These are phyloP conservation scores for Macropis europaea DNA, from an alignment of 2,888 invertebrate genomes.

Conservation along the genomic window DNA sequence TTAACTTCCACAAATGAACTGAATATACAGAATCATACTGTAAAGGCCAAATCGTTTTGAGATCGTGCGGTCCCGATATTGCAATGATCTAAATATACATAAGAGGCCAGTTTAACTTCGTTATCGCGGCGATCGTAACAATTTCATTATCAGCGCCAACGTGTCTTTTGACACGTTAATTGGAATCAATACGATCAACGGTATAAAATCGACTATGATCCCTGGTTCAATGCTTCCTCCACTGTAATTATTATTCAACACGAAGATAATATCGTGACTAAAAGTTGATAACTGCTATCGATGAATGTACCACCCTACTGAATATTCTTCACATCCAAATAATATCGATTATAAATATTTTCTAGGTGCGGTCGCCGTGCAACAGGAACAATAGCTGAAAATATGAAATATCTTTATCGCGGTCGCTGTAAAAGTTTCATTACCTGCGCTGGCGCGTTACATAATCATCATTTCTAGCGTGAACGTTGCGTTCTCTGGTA, in stretches of 20 bases:
- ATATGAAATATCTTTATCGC: conserved; percentile 36
- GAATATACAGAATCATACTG: not conserved
- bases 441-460: conserved; percentile 43
- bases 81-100: not conserved
- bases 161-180: not conserved
- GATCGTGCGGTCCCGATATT: not conserved
- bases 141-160: conserved; percentile 8
- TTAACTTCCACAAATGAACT: not conserved
- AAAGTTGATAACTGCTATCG: no score
- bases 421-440: conserved; percentile 36
- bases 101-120: not conserved
- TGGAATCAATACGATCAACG: not conserved
- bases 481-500: conserved; percentile 31
- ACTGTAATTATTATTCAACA: not conserved
- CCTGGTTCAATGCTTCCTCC: not conserved
- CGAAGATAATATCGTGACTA: no score
- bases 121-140: conserved; percentile 6
- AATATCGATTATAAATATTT: not conserved
- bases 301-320: no score
- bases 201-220: not conserved
- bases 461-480: conserved; percentile 41
- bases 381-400: not conserved
- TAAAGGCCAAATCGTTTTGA: not conserved
- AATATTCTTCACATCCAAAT: no score
- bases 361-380: not conserved